Percentiles rank a stretch among this genome's conserved stretches.
These are phyloP conservation scores for Caloenas nicobarica DNA, from an alignment of 2,113 vertebrate genomes.

Conservation along the genomic window DNA sequence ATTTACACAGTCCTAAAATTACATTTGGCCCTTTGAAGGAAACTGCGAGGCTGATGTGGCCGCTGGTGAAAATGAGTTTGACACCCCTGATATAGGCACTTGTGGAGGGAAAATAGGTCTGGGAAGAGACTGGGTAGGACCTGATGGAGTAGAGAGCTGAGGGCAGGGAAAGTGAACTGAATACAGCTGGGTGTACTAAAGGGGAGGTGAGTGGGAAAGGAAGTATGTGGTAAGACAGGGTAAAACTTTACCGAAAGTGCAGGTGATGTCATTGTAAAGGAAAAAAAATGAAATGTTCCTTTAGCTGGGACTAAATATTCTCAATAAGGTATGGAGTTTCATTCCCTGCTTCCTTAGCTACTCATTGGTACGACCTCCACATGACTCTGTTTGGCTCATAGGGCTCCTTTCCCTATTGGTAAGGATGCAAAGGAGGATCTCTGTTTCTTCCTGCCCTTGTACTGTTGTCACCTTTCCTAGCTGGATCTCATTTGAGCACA, in stretches of 20 bases:
- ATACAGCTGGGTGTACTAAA: background rate
- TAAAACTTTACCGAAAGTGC: background rate
- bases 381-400: background rate
- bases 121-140: background rate
- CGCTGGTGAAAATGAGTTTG: too few relatives aligned
- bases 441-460: background rate
- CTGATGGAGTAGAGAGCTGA: background rate
- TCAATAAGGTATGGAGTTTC: background rate
- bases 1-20: too few relatives aligned
- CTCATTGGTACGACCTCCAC: background rate
- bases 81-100: too few relatives aligned
- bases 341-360: background rate
- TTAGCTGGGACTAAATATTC: background rate
- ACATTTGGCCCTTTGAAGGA: too few relatives aligned
- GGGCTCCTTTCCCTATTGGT: background rate
- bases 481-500: background rate
- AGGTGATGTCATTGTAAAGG: background rate
- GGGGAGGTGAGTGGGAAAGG: background rate
- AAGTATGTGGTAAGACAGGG: background rate
- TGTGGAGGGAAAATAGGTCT: background rate
- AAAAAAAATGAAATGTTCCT: background rate
- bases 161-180: background rate
- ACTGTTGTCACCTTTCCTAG: background rate
- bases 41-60: too few relatives aligned
- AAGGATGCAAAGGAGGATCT: background rate